Evolutionary conservation across 2,113 vertebrate genomes (phyloP).

Genomic region (Cricetomys ansorgei): DNA sequence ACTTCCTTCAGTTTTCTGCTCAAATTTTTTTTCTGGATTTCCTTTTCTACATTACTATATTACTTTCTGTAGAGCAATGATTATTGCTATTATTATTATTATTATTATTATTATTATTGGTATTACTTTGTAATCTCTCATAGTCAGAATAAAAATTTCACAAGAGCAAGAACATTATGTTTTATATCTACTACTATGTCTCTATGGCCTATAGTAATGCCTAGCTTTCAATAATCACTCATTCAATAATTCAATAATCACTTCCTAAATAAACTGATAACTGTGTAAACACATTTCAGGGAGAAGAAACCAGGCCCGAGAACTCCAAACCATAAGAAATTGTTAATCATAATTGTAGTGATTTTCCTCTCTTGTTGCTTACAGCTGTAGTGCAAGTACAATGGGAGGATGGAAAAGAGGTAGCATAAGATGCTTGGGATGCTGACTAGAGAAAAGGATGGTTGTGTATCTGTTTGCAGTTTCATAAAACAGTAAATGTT

Average conservation of each 20-base stretch:
- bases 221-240: background rate
- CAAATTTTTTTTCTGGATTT: background rate
- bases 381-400: background rate
- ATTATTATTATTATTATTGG: background rate
- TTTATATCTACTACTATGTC: background rate
- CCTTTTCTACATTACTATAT: background rate
- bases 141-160: background rate
- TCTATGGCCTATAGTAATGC: background rate
- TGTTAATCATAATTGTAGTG: background rate
- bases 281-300: background rate
- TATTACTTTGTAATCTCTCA: background rate
- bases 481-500: background rate
- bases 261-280: background rate
- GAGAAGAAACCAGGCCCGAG: background rate
- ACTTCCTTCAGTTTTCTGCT: slow-evolving; percentile 3
- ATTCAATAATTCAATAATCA: background rate
- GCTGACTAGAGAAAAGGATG: background rate
- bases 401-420: background rate
- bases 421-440: background rate
- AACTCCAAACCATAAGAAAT: background rate
- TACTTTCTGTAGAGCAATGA: background rate
- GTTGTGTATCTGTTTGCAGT: background rate
- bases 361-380: background rate
- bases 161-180: background rate
- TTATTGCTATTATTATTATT: background rate